Conservation (phyloP, 2,888 invertebrate species). For the Ernsta delagoae region DNA sequence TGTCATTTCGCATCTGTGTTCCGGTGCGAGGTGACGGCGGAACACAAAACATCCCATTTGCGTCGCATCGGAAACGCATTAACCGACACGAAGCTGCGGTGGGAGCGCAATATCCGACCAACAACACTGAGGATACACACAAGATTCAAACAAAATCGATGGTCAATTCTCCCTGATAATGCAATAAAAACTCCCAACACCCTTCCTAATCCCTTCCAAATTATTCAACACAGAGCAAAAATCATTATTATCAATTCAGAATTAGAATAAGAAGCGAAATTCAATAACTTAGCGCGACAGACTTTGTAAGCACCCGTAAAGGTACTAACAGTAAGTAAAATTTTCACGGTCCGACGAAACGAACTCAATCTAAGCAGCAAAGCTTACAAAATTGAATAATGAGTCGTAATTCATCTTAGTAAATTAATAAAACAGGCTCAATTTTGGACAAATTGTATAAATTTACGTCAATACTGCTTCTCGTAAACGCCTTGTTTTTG, state of each 20-base stretch:
- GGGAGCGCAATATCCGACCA: conserved; percentile 80
- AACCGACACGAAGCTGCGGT: conserved; percentile 67
- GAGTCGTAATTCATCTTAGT: conserved; percentile 6
- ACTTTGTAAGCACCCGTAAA: not conserved
- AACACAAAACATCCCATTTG: conserved; percentile 71
- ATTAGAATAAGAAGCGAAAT: not conserved
- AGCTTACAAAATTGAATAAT: conserved; percentile 22
- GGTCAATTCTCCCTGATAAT: not conserved
- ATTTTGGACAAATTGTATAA: conserved; percentile 12
- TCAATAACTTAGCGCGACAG: conserved; percentile 13
- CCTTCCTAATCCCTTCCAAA: too few species aligned
- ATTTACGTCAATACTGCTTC: not conserved
- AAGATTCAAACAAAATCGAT: not conserved
- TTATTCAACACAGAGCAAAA: not conserved
- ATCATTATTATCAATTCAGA: too few species aligned
- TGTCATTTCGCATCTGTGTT: conserved; percentile 53
- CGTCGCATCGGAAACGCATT: conserved; percentile 82
- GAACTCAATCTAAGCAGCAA: conserved; percentile 8
- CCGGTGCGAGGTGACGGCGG: conserved; percentile 21
- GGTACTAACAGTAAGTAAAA: conserved; percentile 24
- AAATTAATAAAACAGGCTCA: conserved; percentile 17
- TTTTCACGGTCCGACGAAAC: conserved; percentile 9
- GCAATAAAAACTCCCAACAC: not conserved
- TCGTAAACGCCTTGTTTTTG: not conserved
- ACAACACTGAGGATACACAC: conserved; percentile 39